A percentile compares a stretch with the other conserved stretches of the same genome.
phyloP scores from a whole-genome alignment of 2,888 invertebrate genomes.

The Amphipoea oculea region DNA sequence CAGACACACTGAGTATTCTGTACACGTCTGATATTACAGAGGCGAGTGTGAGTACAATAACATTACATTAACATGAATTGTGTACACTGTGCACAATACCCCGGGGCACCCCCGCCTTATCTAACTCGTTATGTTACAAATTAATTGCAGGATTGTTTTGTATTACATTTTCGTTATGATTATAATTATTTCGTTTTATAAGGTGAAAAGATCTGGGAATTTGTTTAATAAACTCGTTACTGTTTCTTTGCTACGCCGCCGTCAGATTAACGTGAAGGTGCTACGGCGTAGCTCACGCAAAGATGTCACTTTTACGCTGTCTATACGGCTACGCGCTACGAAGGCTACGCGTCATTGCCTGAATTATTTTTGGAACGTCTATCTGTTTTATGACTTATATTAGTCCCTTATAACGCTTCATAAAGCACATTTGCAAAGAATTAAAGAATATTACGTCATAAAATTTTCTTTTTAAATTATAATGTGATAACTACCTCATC shows the following conservation, averaged over 20 bases:
- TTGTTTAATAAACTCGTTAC: background rate
- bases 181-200: slow-evolving; percentile 46
- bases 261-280: background rate
- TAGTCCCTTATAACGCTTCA: background rate
- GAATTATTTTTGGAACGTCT: background rate
- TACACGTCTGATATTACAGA: slow-evolving; percentile 54
- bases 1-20: slow-evolving; percentile 50
- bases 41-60: slow-evolving; percentile 62
- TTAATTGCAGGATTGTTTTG: slow-evolving; percentile 71
- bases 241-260: slow-evolving; percentile 13
- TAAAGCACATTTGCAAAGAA: background rate
- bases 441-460: background rate
- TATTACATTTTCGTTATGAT: slow-evolving; percentile 43
- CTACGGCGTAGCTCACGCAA: slow-evolving; percentile 33
- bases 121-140: slow-evolving; percentile 73
- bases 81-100: slow-evolving; percentile 67
- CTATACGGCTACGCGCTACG: slow-evolving; percentile 9
- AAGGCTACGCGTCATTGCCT: background rate
- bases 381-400: background rate
- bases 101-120: slow-evolving; percentile 68
- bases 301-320: background rate
- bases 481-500: background rate
- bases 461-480: background rate
- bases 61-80: slow-evolving; percentile 65
- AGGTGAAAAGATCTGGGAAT: background rate